Percentiles rank a stretch among this genome's conserved stretches.
Evolutionary conservation across 2,797 vertebrate species (phyloP).

Genomic region (Eulemur rubriventer): DNA sequence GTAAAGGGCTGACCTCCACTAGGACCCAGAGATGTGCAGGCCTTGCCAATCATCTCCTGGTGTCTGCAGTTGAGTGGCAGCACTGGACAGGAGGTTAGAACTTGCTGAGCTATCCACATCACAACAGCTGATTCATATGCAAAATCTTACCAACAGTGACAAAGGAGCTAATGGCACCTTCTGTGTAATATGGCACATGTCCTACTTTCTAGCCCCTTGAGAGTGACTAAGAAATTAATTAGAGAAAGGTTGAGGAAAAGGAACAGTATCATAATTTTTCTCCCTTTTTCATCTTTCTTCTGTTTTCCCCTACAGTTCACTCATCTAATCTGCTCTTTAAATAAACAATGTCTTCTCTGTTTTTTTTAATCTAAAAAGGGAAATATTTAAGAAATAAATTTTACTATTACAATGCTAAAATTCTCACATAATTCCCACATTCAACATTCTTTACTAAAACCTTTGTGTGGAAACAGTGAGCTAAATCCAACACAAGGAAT

Average conservation of each 20-base stretch:
- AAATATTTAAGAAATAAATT: constrained; percentile 1
- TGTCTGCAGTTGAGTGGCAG: not conserved
- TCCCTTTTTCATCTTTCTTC: constrained; percentile 18
- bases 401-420: not conserved
- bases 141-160: constrained; percentile 24
- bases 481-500: not conserved
- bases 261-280: constrained; percentile 47
- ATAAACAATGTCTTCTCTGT: not conserved
- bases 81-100: not conserved
- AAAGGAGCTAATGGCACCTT: constrained; percentile 35
- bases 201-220: constrained; percentile 20
- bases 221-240: constrained; percentile 59
- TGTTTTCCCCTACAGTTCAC: not conserved
- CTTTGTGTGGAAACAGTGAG: not conserved
- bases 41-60: not conserved
- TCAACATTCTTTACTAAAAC: not conserved
- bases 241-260: constrained; percentile 40
- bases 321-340: constrained; percentile 15
- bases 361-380: not conserved
- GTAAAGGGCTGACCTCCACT: not conserved
- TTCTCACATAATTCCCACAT: not conserved
- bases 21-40: not conserved
- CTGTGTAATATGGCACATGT: not conserved
- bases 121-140: not conserved
- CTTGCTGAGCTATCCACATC: not conserved